phyloP scores from a whole-genome alignment of 2,888 invertebrate genomes.

The Antheraea yamamai region DNA sequence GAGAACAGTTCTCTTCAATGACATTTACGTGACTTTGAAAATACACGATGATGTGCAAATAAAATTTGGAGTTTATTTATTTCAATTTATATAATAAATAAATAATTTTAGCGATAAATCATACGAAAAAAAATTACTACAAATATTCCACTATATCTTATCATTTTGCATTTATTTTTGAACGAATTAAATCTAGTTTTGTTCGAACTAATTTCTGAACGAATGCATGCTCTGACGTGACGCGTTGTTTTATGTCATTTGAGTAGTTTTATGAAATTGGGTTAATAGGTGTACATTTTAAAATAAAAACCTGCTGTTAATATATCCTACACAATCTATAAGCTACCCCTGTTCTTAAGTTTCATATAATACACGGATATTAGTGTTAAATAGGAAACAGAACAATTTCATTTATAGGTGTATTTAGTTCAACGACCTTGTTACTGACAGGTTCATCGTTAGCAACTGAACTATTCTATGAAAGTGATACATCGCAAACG shows the following conservation, averaged over 20 bases:
- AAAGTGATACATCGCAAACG: conserved; percentile 67
- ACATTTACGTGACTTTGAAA: conserved; percentile 55
- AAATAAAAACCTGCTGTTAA: conserved; percentile 26
- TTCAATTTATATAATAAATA: neutral
- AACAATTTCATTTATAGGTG: conserved; percentile 72
- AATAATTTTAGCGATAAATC: neutral
- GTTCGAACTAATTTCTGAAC: conserved; percentile 39
- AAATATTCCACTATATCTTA: neutral
- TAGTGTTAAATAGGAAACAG: conserved; percentile 51
- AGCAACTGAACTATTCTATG: conserved; percentile 74
- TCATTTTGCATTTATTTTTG: neutral
- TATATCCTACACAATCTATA: conserved; percentile 21
- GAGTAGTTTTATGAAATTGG: conserved; percentile 46
- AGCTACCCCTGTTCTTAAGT: conserved; percentile 20
- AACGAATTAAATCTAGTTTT: conserved; percentile 10
- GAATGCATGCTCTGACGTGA: conserved; percentile 57
- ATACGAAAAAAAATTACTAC: neutral
- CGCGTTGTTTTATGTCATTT: conserved; percentile 68
- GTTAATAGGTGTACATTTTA: conserved; percentile 37
- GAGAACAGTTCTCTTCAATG: conserved; percentile 33
- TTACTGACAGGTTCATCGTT: conserved; percentile 82
- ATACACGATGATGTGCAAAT: neutral
- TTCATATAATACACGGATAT: conserved; percentile 39
- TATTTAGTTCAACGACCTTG: conserved; percentile 83
- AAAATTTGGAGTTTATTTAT: neutral